Evolutionary conservation across 2,888 invertebrate species (phyloP), one percentile per base, ranked within the genome.

Genomic region (Hyles lineata): DNA sequence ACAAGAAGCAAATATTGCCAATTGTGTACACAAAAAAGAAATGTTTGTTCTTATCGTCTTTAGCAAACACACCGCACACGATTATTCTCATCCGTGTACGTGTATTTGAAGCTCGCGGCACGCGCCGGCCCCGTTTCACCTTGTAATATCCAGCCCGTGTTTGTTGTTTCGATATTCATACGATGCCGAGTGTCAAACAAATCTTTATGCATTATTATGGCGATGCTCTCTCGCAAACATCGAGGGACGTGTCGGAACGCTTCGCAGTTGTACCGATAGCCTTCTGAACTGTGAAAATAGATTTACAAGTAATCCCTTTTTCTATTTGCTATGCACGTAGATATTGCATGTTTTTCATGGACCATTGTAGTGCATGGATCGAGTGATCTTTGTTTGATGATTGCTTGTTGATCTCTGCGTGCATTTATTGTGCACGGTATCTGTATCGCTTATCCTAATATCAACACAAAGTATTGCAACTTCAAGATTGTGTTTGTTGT

Each of bases 141-240:
- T n/a, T n/a, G 19, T 55, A 7, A n/a, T 17, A 60, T 8, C 25
- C 17, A 11, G 6, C 25, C 29, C 6, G 60, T 25, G 17, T 60
- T 60, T 60, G 67, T 35, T 67, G 67, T n/a, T 63, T 70, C 52
- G 21, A 70, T 29, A 60, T 60, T 60, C 25, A 60, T 60, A 25
- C 11, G 60, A 25, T 60, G 60, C 25, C 25, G 17, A 25, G 11
- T 60, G 25, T 25, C 60, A 60, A 23, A 60, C 23, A 60, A 60
- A 60, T 17, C 60, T 60, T 60, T 60, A 25, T 60, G 60, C 25
- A 60, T 60, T 60, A 29, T 60, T 60, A 60, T 60, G 25, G 25
- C 60, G 17, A 1, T 29, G 60, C 17, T 17, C 60, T 60, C 11
- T 29, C 17, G 25, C 25, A 60, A 60, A 60, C 23, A 60, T 17